Conservation (phyloP, 2,888 invertebrate genomes). For the Nipponacmea schrenckii region DNA sequence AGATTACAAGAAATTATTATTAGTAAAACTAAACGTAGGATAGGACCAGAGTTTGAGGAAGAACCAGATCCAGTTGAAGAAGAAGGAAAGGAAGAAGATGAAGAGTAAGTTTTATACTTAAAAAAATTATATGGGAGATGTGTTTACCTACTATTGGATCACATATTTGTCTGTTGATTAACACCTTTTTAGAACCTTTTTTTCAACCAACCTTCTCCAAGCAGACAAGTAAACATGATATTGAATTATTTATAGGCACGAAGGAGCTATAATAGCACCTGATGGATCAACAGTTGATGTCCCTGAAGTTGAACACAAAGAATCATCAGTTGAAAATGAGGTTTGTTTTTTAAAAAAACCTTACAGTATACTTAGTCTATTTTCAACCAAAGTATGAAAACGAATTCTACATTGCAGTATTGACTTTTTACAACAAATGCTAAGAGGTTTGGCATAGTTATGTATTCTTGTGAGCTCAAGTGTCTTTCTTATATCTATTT, state of each 20-base stretch:
- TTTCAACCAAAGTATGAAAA: neutral
- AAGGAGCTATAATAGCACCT: constrained; percentile 47
- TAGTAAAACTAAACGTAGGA: constrained; percentile 65
- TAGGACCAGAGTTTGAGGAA: constrained; percentile 65
- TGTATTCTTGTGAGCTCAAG: too few species aligned
- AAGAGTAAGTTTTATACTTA: too few species aligned
- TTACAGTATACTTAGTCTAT: too few species aligned
- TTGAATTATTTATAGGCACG: constrained; percentile 27
- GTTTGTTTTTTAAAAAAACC: neutral
- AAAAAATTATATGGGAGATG: too few species aligned
- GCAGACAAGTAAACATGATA: too few species aligned
- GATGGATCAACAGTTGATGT: constrained; percentile 41
- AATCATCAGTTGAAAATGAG: constrained; percentile 31
- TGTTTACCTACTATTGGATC: too few species aligned
- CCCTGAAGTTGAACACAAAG: constrained; percentile 19
- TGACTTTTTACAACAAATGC: too few species aligned
- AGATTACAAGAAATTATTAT: constrained; percentile 67
- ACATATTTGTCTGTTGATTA: too few species aligned
- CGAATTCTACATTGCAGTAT: neutral
- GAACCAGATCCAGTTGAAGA: constrained; percentile 55
- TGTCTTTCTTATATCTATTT: too few species aligned
- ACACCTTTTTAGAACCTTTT: too few species aligned
- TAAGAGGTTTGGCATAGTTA: too few species aligned
- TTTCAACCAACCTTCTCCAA: too few species aligned
- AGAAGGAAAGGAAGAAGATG: constrained; percentile 18